Base-by-base conservation (phyloP, 1,140 invertebrate genomes). In the Drosophila sucinea region DNA sequence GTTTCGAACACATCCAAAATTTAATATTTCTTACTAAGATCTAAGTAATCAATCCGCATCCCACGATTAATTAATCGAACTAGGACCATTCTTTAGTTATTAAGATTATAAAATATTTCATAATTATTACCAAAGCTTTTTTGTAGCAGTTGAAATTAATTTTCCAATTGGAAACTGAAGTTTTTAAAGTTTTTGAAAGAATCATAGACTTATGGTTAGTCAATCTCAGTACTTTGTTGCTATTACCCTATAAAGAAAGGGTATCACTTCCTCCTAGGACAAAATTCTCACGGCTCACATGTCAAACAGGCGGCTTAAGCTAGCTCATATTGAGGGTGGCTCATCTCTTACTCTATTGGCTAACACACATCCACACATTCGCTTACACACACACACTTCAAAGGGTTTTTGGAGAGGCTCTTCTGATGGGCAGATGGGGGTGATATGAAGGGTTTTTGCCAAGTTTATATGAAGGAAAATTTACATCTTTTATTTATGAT, bases 401-500 rank as follows among this genome's bases (percentile, higher is more conserved):
- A 77, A 77, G 75, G 62, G 67, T 77, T 77, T 76, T 63, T 51
- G 44, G 7, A 51, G 44, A 51, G 44, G 23, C 44, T 51, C 40
- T 58, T 58, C 56, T 71, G 62, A 44, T 66, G 60, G 38, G 68
- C 17, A 6, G 30, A 29, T 54, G 17, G 33, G 51, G 30, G 4
- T 0, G 7, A 29, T 30, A 38, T 38, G 67, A 68, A 32, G 57
- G 67, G 47, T 17, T 60, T 60, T 68, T 33, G 32, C 32, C 56
- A 58, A 32, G 23, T n/a, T 58, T 58, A 29, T 17, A 67, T 73
- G 60, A 63, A 72, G 58, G 58, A 64, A 79, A 72, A 87, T 82
- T 77, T 87, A 66, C 82, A 86, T 86, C 65, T 79, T 77, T 86
- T 87, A 86, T 86, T 86, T 86, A 86, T 86, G 72, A 72, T 86